Percentiles rank a stretch among this genome's conserved stretches.
phyloP scores from a whole-genome alignment of 2,113 vertebrate species.

The Pitta sordida region DNA sequence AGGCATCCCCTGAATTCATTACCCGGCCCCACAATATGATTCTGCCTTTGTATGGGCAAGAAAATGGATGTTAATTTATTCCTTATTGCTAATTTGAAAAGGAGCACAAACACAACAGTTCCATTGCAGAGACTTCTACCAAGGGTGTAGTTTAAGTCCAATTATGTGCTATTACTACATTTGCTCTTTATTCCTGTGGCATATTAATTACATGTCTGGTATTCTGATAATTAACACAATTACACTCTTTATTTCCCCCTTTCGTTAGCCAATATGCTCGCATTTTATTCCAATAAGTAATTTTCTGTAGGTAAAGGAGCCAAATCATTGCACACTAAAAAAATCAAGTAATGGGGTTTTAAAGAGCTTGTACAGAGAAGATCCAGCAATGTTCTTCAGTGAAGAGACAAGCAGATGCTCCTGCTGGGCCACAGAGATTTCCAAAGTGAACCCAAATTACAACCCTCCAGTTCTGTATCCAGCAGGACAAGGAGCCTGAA shows the following conservation, averaged over 20 bases:
- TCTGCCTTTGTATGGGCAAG: neutral
- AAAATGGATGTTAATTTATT: constrained; percentile 67
- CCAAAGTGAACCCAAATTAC: neutral
- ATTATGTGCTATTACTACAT: constrained; percentile 67
- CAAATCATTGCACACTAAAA: constrained; percentile 19
- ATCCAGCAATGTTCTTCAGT: neutral
- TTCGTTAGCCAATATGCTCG: constrained; percentile 9
- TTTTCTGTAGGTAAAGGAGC: constrained; percentile 29
- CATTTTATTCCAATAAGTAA: constrained; percentile 2
- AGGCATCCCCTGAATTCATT: constrained; percentile 45
- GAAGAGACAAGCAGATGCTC: neutral
- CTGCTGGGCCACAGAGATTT: neutral
- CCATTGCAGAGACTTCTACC: constrained; percentile 21
- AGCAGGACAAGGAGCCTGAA: neutral
- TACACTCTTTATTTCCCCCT: constrained; percentile 46
- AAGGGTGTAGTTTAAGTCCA: constrained; percentile 65
- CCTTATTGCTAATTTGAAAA: constrained; percentile 72
- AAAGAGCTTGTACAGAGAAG: neutral
- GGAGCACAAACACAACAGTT: constrained; percentile 62
- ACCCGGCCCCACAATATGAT: constrained; percentile 16
- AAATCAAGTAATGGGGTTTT: neutral
- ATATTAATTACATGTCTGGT: constrained; percentile 74
- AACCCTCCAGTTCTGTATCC: neutral
- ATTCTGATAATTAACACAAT: constrained; percentile 75
- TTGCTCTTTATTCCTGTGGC: constrained; percentile 70